Base-by-base conservation (phyloP, 1,140 invertebrate genomes). In the Ceratina japonica region DNA sequence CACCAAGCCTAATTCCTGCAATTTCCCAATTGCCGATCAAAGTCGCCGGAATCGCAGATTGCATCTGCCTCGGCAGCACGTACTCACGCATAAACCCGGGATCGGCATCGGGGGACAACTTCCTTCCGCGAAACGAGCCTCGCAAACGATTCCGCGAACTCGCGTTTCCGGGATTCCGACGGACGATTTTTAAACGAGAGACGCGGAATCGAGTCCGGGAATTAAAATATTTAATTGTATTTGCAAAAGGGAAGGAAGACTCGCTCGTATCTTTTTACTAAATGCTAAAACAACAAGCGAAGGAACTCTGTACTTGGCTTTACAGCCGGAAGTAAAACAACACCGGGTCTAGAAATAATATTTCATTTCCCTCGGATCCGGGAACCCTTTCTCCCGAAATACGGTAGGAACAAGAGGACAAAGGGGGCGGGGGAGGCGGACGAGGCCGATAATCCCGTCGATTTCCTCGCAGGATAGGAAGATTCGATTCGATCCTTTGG, bases 21-120 rank as follows among this genome's bases (percentile, higher is more conserved):
- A 91, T 91, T 91, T 91, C 88, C 87, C 90, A 91, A 91, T 91
- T 91, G 86, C 84, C 89, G 83, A 91, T 90, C 88, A 91, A 88
- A 91, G 87, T 88, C 87, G 88, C 84, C 80, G 84, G 86, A 88
- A 86, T 88, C 81, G 85, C 84, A 87, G 89, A 90, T 90, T 87
- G 85, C 85, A 82, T 82, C 80, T 86, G 82, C 37, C 63, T 44
- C 37, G 37, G 80, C 81, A n/a, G 78, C 77, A 51, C 73, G 44
- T 78, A 63, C 56, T 15, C 18, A 16, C 20, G 44, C 56, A 63
- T 62, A 61, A 44, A 68, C 59, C 44, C 16, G 22, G 49, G 37
- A 44, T 58, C 68, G 56, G 24, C 31, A n/a, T 22, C 54, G 31
- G 54, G 54, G 20, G 69, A 44, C 37, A 18, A 54, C 51, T 70